Base-by-base conservation (phyloP, 2,797 vertebrate species). In the Enteromius paludinosus region DNA sequence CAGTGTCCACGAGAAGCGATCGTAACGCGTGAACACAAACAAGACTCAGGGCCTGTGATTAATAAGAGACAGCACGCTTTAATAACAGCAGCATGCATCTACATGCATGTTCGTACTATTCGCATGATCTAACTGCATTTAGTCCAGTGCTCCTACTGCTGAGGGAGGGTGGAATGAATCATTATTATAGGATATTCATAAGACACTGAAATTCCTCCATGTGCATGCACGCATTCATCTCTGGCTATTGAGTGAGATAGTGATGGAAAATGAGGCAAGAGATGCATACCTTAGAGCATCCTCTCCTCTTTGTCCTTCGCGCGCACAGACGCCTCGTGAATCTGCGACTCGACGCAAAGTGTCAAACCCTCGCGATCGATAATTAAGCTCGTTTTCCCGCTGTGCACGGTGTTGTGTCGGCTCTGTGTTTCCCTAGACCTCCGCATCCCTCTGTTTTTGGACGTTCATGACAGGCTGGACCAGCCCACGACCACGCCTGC, bases 401-500 rank as follows among this genome's bases (percentile, higher is more conserved):
- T 1, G 10, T 38, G 66, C 77, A 69, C 23, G 41, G 18, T 41
- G 12, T 23, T 49, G 47, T n/a, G 35, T 74, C 49, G 54, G 18
- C 23, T 68, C 33, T 56, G 45, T 25, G 59, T 45, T 74, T 59
- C 56, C 43, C n/a, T 38, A 17, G 61, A 49, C 25, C 75, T 79
- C 49, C 52, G 72, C 82, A 84, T 87, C 87, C 86, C 87, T 86
- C 71, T 87, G 90, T 82, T 86, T 88, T 84, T 88, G 83, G 89
- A 88, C 81, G 84, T 86, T 87, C 88, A 18, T 79, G 74, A 88
- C 84, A 79, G 88, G 72, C 84, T 86, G 89, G 93, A 91, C 91
- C 94, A 91, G 87, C 93, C 94, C 94, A 93, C 92, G 91, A 93
- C 94, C 94, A 94, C 94, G 93, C 94, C 95, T 94, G 93, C 87